phyloP scores from a whole-genome alignment of 2,888 invertebrate species.

The Strigamia transsilvanica region DNA sequence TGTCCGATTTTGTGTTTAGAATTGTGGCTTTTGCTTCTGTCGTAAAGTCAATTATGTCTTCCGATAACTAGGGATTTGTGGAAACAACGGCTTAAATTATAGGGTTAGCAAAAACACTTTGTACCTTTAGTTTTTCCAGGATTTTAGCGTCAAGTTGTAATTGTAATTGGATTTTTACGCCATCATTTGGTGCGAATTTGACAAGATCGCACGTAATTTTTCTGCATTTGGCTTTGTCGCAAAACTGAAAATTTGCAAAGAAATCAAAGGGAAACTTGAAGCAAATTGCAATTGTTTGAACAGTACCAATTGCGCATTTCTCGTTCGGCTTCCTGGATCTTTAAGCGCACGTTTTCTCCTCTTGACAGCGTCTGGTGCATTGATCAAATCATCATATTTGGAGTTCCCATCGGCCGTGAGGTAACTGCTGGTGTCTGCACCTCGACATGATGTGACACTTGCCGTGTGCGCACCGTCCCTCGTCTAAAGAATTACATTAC shows the following conservation, averaged over 20 bases:
- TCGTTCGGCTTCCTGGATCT: neutral
- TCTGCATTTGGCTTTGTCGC: neutral
- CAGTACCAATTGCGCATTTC: neutral
- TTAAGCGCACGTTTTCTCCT: neutral
- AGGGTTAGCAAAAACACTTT: too few species aligned
- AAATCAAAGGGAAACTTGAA: neutral
- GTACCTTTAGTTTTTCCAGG: neutral
- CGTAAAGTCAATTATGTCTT: constrained; percentile 1
- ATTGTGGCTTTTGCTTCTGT: neutral
- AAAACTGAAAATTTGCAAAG: neutral
- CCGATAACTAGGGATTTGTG: neutral
- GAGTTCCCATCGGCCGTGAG: neutral
- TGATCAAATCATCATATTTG: neutral
- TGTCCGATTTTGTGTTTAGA: neutral
- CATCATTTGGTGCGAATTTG: neutral
- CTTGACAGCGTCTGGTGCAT: neutral
- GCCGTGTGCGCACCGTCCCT: neutral
- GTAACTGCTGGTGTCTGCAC: neutral
- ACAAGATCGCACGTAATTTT: neutral
- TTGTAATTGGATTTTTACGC: neutral
- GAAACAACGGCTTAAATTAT: too few species aligned
- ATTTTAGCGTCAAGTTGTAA: neutral
- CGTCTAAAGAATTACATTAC: neutral
- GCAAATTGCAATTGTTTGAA: neutral
- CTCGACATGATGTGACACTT: neutral